Percentiles rank a stretch among this genome's conserved stretches.
phyloP scores from a whole-genome alignment of 35 echinoderm and acorn worm genomes.

The Heliocidaris tuberculata region DNA sequence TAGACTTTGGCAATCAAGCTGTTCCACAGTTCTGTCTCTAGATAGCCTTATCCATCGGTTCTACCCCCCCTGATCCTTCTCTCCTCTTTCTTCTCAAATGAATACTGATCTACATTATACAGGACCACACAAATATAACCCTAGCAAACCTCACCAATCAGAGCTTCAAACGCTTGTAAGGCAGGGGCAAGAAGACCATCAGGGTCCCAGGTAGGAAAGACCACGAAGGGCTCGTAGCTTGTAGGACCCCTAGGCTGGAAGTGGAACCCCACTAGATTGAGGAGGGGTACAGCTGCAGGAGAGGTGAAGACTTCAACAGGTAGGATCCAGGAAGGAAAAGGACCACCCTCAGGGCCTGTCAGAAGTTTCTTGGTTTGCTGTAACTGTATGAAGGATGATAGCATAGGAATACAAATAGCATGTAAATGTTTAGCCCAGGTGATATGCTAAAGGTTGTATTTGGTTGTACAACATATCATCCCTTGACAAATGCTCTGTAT shows the following conservation, averaged over 20 bases:
- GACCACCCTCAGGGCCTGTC: not conserved
- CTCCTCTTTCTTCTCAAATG: not conserved
- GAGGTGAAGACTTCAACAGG: slow-evolving; percentile 44
- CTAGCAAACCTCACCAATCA: slow-evolving; percentile 54
- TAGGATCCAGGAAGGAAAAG: slow-evolving; percentile 20
- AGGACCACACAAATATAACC: not conserved
- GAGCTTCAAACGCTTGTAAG: slow-evolving; percentile 61
- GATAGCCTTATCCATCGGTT: not conserved
- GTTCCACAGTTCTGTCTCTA: not conserved
- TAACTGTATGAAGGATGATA: not conserved
- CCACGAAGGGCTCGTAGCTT: slow-evolving; percentile 64
- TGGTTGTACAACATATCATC: no score
- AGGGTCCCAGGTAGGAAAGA: slow-evolving; percentile 87
- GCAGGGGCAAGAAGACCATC: slow-evolving; percentile 61
- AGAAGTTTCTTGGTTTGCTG: slow-evolving; percentile 24
- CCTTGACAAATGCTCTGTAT: no score
- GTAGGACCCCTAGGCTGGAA: slow-evolving; percentile 70
- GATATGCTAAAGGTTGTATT: no score
- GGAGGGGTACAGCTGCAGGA: slow-evolving; percentile 64
- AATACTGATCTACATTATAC: not conserved
- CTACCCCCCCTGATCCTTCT: not conserved
- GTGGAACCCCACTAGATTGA: slow-evolving; percentile 71
- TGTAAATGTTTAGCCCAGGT: no score
- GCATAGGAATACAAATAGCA: not conserved
- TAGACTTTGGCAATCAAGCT: no score